Base-by-base conservation (phyloP, 1,140 invertebrate genomes). In the Drosophila persimilis region DNA sequence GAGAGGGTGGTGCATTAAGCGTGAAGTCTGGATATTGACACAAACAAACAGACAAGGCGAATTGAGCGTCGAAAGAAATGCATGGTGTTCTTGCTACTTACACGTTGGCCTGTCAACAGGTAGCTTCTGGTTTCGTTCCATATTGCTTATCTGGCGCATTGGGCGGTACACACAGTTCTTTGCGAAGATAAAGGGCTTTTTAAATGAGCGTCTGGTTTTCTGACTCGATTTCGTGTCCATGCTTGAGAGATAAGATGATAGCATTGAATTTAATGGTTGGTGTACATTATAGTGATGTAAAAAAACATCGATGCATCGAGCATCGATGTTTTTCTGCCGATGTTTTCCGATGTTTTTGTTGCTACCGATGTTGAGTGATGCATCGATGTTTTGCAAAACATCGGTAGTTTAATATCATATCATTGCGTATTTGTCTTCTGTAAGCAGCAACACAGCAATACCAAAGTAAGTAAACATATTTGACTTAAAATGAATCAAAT, bases 1-100 rank as follows among this genome's bases (percentile, higher is more conserved):
- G 97, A 59, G 97, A 97, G 41, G 97, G 97, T 17, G 97, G 97
- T 35, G 97, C 97, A 92, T 98, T 97, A 64, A 98, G 96, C 44
- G 94, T 95, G 86, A 95, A 95, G 92, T 97, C 95, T 96, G 47
- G 11, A 11, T 65, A 59, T 43, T 41, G 9, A 13, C 7, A 46
- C 7, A 41, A 39, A 31, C 7, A 2, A 17, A 5, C 47, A 56
- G 41, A 15, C 15, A 35, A 31, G 3, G 24, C 31, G n/a, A 6
- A 41, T 2, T 20, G 5, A 1, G 9, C 11, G 9, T 17, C n/a
- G 8, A 52, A 26, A 11, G 11, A 24, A 26, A 39, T 39, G 3
- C 9, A 24, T 39, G 7, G 7, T 31, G 29, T 2, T 31, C 8
- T 44, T 3, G 3, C 7, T 43, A 63, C 75, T 70, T 22, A 85